These are phyloP conservation scores for Cosmia trapezina DNA, from an alignment of 2,888 invertebrate genomes.

Conservation along the genomic window DNA sequence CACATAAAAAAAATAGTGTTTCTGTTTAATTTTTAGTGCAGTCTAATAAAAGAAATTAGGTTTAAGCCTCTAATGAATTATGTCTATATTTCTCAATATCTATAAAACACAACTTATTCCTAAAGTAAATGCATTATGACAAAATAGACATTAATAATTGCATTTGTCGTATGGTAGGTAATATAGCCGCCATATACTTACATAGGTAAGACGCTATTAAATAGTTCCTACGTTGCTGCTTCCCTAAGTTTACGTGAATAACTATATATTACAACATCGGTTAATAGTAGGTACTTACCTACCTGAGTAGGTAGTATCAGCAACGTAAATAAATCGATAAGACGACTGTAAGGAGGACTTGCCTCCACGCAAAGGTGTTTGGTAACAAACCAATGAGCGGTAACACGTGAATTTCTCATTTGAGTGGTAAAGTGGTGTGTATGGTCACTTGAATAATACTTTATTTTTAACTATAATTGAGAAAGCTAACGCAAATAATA, in stretches of 20 bases:
- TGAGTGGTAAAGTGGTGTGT: conserved; percentile 48
- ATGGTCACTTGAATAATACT: conserved; percentile 16
- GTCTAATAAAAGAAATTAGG: conserved; percentile 66
- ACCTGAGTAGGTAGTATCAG: conserved; percentile 11
- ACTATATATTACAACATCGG: conserved; percentile 22
- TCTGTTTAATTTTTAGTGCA: conserved; percentile 55
- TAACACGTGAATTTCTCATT: conserved; percentile 54
- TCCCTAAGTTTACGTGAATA: conserved; percentile 3
- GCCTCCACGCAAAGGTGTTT: conserved; percentile 23
- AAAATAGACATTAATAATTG: conserved; percentile 56
- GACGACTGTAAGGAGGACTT: conserved; percentile 15
- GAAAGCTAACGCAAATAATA: not conserved
- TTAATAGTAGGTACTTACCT: not conserved
- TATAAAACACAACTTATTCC: conserved; percentile 57
- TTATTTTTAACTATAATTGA: not conserved
- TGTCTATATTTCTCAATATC: conserved; percentile 55
- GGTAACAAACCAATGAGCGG: conserved; percentile 63
- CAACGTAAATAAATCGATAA: conserved; percentile 21
- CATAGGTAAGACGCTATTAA: not conserved
- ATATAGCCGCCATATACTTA: not conserved
- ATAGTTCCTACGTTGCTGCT: conserved; percentile 12
- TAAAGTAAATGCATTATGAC: conserved; percentile 70
- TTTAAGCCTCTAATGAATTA: conserved; percentile 70
- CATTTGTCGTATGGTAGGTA: conserved; percentile 44
- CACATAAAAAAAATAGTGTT: conserved; percentile 51